Percentiles rank a stretch among this genome's conserved stretches.
phyloP scores from a whole-genome alignment of 2,888 invertebrate genomes.

The Xestia sexstrigata region DNA sequence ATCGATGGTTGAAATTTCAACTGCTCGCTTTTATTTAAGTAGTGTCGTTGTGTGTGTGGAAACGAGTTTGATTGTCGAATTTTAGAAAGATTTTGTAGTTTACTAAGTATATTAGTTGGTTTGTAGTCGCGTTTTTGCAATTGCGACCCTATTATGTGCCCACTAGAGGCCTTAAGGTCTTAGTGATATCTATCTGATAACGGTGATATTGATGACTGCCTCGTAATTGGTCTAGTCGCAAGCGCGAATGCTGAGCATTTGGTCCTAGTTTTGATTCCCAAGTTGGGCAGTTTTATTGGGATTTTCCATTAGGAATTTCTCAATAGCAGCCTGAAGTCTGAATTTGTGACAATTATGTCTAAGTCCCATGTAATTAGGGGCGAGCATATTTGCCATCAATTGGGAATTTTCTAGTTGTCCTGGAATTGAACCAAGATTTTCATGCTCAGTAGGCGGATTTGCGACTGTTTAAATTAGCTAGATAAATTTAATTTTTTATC shows the following conservation, averaged over 20 bases:
- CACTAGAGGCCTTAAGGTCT: neutral
- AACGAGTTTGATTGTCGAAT: slow-evolving; percentile 22
- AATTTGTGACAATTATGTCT: neutral
- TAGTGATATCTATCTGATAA: neutral
- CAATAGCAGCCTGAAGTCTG: neutral
- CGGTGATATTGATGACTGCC: neutral
- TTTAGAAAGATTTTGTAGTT: slow-evolving; percentile 56
- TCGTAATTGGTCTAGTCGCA: neutral
- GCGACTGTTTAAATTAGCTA: neutral
- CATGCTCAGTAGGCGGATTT: neutral
- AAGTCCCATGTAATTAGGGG: neutral
- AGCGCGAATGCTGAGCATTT: neutral
- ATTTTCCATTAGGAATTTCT: neutral
- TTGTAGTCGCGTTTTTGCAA: slow-evolving; percentile 21
- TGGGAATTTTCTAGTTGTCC: neutral
- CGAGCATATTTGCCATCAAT: neutral
- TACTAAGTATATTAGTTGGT: slow-evolving; percentile 38
- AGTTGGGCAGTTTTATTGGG: neutral
- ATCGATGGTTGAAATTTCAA: neutral
- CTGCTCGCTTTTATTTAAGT: neutral
- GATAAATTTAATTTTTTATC: neutral
- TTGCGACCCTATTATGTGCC: neutral
- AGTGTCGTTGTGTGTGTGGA: neutral
- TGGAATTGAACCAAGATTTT: neutral
- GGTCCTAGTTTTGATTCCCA: neutral